phyloP scores from a whole-genome alignment of 1,140 invertebrate species.

The Drosophila sucinea region DNA sequence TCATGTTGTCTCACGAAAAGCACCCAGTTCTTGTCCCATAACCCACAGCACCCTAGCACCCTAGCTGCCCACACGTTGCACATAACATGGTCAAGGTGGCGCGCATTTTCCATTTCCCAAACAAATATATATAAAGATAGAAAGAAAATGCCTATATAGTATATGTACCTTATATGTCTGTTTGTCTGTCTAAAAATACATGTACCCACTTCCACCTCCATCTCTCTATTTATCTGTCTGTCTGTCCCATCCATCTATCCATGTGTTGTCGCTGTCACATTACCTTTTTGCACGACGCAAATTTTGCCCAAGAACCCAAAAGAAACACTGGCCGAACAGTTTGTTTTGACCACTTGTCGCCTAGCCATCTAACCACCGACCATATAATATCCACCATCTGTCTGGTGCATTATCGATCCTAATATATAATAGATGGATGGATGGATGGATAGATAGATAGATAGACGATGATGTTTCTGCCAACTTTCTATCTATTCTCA shows the following conservation, averaged over 20 bases:
- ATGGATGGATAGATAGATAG: conserved; percentile 30
- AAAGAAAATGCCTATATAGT: conserved; percentile 1
- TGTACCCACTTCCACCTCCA: background rate
- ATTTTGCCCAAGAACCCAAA: background rate
- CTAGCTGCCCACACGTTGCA: conserved; percentile 44
- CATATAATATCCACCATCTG: background rate
- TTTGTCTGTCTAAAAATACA: background rate
- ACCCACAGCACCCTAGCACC: too few species aligned
- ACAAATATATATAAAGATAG: conserved; percentile 15
- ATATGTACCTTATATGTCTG: conserved; percentile 8
- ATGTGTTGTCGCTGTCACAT: conserved; percentile 48
- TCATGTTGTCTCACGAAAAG: conserved; percentile 20
- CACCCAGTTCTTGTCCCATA: background rate
- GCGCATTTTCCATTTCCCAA: conserved; percentile 48
- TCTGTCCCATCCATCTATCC: conserved; percentile 12
- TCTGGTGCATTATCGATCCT: conserved; percentile 43
- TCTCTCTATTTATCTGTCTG: conserved; percentile 4
- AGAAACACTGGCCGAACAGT: conserved; percentile 17
- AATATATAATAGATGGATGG: conserved; percentile 25
- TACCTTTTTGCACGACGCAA: conserved; percentile 57
- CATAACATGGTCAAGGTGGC: conserved; percentile 45
- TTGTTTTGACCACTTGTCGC: conserved; percentile 32
- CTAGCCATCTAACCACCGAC: conserved; percentile 14
- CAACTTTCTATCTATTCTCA: conserved; percentile 68
- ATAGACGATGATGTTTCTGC: conserved; percentile 62